Percentiles rank a stretch among this genome's conserved stretches.
phyloP scores from a whole-genome alignment of 2,113 vertebrate genomes.

The Acinonyx jubatus region DNA sequence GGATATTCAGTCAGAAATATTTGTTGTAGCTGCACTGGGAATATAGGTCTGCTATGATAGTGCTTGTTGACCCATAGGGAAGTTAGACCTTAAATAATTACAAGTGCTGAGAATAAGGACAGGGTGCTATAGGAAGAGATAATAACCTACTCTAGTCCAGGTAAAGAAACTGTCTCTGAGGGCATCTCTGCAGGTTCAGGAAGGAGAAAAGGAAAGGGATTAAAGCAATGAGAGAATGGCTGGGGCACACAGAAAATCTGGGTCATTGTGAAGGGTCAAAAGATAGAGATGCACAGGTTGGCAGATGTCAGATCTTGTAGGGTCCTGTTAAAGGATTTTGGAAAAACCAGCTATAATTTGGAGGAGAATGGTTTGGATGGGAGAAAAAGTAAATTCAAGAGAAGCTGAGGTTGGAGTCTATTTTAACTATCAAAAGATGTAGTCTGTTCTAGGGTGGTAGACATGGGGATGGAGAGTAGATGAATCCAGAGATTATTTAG shows the following conservation, averaged over 20 bases:
- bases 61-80: background rate
- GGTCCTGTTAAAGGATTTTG: slow-evolving; percentile 3
- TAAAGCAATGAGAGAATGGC: background rate
- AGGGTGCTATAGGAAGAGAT: background rate
- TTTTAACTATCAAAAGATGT: background rate
- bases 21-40: background rate
- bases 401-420: background rate
- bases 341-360: background rate
- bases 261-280: background rate
- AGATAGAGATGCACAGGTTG: slow-evolving; percentile 11
- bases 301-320: background rate
- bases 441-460: background rate
- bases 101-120: background rate
- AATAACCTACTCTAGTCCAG: background rate
- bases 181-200: background rate
- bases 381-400: background rate
- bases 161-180: background rate
- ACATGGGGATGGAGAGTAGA: background rate
- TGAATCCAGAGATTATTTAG: background rate
- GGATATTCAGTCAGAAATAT: background rate
- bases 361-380: background rate
- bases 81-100: slow-evolving; percentile 18
- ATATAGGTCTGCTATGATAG: background rate
- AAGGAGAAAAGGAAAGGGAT: background rate
- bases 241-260: background rate